Conservation (phyloP, 2,113 vertebrate genomes). For the Mystacornis crossleyi region DNA sequence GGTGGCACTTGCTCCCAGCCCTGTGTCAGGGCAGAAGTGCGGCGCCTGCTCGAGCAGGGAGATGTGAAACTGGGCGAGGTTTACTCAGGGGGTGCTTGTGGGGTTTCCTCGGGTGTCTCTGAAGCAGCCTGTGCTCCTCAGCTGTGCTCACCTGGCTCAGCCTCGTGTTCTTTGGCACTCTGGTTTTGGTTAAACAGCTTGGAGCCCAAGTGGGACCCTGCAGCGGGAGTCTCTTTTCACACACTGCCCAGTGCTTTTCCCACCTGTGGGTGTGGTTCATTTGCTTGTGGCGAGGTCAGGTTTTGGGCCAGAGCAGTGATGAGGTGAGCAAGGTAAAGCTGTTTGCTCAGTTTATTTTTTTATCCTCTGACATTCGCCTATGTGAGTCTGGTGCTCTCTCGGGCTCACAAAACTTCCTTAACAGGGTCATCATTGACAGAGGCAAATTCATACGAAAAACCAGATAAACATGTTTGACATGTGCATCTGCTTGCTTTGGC, state of each 20-base stretch:
- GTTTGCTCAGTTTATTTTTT: background rate
- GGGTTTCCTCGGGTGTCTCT: fast-evolving
- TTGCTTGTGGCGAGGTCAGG: background rate
- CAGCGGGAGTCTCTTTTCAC: background rate
- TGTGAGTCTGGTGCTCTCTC: fast-evolving
- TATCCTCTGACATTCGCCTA: fast-evolving
- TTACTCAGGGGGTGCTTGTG: background rate
- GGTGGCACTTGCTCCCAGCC: fast-evolving
- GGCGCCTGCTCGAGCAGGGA: background rate
- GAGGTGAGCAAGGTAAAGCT: background rate
- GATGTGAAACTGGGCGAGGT: background rate
- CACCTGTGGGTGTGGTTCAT: background rate
- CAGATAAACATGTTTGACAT: background rate
- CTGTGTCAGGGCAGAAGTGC: fast-evolving
- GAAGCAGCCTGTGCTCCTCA: background rate
- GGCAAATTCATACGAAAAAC: background rate
- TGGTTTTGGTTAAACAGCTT: background rate
- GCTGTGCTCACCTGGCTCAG: background rate
- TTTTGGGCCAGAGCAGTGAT: background rate
- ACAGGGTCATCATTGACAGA: background rate
- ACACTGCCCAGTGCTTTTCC: background rate
- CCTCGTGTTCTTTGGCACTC: background rate
- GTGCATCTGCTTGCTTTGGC: background rate
- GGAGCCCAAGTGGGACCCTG: background rate
- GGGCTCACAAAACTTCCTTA: background rate